Conservation (phyloP, 2,113 vertebrate genomes). For the Nematolebias whitei region DNA sequence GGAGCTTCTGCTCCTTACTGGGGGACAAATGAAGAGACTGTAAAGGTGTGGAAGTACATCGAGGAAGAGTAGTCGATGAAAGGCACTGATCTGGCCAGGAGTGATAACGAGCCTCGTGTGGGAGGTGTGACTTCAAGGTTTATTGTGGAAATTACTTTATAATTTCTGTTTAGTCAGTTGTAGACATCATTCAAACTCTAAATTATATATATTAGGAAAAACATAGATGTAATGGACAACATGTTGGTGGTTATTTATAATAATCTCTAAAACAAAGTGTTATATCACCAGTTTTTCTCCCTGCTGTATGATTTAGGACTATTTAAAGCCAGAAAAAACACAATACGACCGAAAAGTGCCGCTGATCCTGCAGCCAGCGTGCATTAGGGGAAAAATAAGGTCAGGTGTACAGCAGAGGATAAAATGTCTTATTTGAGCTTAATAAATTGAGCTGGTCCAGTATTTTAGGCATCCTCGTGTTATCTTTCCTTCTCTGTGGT, state of each 20-base stretch:
- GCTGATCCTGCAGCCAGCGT: conserved; percentile 41
- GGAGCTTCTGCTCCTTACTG: conserved; percentile 45
- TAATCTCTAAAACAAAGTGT: conserved; percentile 11
- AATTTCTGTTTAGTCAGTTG: conserved; percentile 47
- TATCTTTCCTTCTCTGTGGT: conserved; percentile 49
- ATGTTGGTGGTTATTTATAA: conserved; percentile 11
- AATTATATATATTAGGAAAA: conserved; percentile 34
- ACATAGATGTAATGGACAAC: neutral
- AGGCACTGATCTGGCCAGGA: conserved; percentile 37
- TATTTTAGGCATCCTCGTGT: conserved; percentile 44
- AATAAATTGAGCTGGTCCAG: conserved; percentile 46
- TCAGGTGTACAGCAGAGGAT: conserved; percentile 56
- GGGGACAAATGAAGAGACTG: conserved; percentile 8
- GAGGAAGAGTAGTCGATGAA: conserved; percentile 38
- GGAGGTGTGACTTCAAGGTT: conserved; percentile 62
- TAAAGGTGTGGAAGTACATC: conserved; percentile 29
- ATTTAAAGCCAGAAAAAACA: conserved; percentile 36
- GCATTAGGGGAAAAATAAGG: conserved; percentile 49
- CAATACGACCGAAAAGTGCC: conserved; percentile 34
- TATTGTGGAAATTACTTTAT: conserved; percentile 57
- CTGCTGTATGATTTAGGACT: conserved; percentile 35
- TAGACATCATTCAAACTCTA: conserved; percentile 36
- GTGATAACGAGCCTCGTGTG: conserved; percentile 66
- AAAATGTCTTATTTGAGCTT: conserved; percentile 59
- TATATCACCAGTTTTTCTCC: conserved; percentile 11